Conservation (phyloP, 2,113 vertebrate genomes). For the Quiscalus mexicanus region DNA sequence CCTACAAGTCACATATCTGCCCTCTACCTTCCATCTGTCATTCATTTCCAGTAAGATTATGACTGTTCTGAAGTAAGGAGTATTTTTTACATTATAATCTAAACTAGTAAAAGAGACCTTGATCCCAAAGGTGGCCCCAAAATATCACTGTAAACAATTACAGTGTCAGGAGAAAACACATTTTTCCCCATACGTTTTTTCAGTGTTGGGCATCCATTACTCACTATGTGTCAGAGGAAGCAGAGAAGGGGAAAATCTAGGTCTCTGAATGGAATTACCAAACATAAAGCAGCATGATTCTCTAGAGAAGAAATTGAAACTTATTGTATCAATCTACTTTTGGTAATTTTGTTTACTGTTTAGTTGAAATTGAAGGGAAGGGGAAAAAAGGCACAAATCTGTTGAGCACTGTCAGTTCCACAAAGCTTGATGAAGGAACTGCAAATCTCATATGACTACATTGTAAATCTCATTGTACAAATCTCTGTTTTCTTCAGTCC, state of each 20-base stretch:
- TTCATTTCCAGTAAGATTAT: not conserved
- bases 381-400: fast-evolving
- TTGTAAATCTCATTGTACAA: not conserved
- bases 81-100: not conserved
- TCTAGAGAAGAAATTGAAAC: not conserved
- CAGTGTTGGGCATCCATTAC: not conserved
- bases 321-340: not conserved
- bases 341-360: constrained; percentile 19
- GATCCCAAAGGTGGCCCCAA: not conserved
- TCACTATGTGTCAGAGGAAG: not conserved
- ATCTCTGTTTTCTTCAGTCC: not conserved
- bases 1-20: not conserved
- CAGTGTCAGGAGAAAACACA: not conserved
- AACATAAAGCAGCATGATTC: not conserved
- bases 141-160: not conserved
- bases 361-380: not conserved
- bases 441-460: not conserved
- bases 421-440: not conserved
- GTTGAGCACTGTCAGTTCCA: not conserved
- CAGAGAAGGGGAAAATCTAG: not conserved
- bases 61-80: not conserved
- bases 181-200: not conserved
- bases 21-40: not conserved
- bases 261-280: not conserved
- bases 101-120: not conserved